Percentiles rank a stretch among this genome's conserved stretches.
phyloP scores from a whole-genome alignment of 2,797 vertebrate species.

The Cuculus canorus region DNA sequence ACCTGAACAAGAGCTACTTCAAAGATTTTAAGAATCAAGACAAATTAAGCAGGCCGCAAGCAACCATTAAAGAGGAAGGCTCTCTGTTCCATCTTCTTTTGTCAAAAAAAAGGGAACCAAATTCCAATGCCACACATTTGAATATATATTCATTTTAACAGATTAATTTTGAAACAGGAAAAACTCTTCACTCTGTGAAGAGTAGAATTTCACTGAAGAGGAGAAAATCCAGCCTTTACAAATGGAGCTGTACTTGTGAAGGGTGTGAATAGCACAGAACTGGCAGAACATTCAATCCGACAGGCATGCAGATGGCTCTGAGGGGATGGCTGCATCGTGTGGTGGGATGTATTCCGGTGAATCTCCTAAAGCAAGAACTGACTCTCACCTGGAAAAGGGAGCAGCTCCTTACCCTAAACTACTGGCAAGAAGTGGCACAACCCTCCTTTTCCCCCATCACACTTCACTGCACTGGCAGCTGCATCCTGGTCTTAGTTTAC shows the following conservation, averaged over 20 bases:
- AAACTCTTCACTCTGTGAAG: neutral
- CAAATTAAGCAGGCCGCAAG: neutral
- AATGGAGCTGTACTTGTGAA: neutral
- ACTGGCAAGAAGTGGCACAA: neutral
- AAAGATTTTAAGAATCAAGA: neutral
- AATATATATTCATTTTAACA: neutral
- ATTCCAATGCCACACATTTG: neutral
- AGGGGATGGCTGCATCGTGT: neutral
- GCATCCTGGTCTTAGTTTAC: too few species aligned
- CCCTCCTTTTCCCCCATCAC: neutral
- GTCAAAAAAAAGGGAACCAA: neutral
- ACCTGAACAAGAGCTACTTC: neutral
- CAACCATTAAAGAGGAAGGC: neutral
- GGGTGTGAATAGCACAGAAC: neutral
- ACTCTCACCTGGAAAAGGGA: neutral
- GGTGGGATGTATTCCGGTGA: neutral
- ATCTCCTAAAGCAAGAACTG: neutral
- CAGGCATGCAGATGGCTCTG: neutral
- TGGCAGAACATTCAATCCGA: neutral
- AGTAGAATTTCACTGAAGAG: neutral
- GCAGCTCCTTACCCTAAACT: neutral
- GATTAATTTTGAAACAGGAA: neutral
- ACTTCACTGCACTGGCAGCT: neutral
- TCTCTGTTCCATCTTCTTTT: neutral
- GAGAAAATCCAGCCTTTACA: neutral